A percentile compares a stretch with the other conserved stretches of the same genome.
Conservation (phyloP, 2,888 invertebrate species). For the Chymomyza amoena region DNA sequence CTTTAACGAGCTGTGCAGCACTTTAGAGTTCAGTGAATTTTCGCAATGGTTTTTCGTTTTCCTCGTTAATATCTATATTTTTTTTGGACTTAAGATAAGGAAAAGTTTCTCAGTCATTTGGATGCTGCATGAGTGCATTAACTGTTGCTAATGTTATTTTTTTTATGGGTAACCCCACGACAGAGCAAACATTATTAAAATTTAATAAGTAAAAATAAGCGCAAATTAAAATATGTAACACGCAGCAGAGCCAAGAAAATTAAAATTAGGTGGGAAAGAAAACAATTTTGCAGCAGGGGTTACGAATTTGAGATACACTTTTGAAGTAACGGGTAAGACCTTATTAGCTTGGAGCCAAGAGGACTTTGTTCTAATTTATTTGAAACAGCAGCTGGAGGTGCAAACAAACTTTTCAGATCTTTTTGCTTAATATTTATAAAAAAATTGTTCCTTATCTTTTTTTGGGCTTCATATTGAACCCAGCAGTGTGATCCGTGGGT, state of each 20-base stretch:
- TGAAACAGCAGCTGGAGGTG: no score
- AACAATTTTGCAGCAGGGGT: constrained; percentile 22
- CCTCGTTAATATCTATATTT: not conserved
- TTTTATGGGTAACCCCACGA: not conserved
- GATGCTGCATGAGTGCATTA: constrained; percentile 3
- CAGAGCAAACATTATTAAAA: not conserved
- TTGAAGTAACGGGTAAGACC: no score
- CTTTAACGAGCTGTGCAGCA: not conserved
- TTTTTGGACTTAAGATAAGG: not conserved
- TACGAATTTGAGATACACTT: not conserved
- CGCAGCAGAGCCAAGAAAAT: not conserved
- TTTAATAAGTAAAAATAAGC: constrained; percentile 16
- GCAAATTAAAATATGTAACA: constrained; percentile 38
- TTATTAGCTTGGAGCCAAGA: no score
- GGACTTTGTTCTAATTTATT: no score
- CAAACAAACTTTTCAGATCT: no score
- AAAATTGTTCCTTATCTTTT: no score
- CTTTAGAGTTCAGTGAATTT: not conserved
- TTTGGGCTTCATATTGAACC: no score
- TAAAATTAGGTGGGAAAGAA: constrained; percentile 3
- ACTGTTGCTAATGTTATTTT: constrained; percentile 27
- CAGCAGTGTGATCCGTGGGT: no score
- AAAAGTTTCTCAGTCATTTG: not conserved
- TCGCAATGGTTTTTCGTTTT: not conserved
- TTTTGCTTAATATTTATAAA: no score